Conservation (phyloP, 2,797 vertebrate genomes). For the Xyrichtys novacula region DNA sequence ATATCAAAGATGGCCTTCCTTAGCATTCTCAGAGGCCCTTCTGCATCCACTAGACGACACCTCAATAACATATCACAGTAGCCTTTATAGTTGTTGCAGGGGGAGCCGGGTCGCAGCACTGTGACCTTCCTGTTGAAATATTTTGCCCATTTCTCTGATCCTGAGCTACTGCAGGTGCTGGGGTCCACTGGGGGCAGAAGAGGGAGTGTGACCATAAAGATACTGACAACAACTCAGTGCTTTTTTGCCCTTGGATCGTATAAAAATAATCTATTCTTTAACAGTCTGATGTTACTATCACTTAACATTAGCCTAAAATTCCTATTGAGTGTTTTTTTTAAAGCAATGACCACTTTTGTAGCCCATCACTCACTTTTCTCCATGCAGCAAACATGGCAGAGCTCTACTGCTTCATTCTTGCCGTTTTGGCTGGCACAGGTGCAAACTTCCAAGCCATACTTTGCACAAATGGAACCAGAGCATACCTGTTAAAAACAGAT, state of each 20-base stretch:
- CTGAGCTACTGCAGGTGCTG: constrained; percentile 92
- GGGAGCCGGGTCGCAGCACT: constrained; percentile 95
- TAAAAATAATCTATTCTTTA: neutral
- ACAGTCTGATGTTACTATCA: neutral
- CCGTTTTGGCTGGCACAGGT: constrained; percentile 89
- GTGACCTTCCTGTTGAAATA: constrained; percentile 85
- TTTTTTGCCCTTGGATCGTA: neutral
- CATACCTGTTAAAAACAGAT: constrained; percentile 85
- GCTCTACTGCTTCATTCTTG: constrained; percentile 89
- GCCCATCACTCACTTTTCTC: constrained; percentile 88
- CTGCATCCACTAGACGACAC: constrained; percentile 95
- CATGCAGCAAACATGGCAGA: constrained; percentile 98
- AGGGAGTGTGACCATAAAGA: neutral
- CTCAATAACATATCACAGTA: constrained; percentile 98
- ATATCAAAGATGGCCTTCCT: constrained; percentile 98
- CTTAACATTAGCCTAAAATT: neutral
- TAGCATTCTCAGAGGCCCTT: constrained; percentile 95
- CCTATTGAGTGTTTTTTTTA: neutral
- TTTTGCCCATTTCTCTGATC: constrained; percentile 85
- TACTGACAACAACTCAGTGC: neutral
- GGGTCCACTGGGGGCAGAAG: constrained; percentile 84
- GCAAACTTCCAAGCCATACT: constrained; percentile 89
- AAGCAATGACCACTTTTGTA: neutral
- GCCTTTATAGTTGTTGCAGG: constrained; percentile 97
- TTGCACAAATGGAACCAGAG: constrained; percentile 95